Percentiles rank a stretch among this genome's conserved stretches.
These are phyloP conservation scores for Epiblema foenella DNA, from an alignment of 2,888 invertebrate genomes.

Conservation along the genomic window DNA sequence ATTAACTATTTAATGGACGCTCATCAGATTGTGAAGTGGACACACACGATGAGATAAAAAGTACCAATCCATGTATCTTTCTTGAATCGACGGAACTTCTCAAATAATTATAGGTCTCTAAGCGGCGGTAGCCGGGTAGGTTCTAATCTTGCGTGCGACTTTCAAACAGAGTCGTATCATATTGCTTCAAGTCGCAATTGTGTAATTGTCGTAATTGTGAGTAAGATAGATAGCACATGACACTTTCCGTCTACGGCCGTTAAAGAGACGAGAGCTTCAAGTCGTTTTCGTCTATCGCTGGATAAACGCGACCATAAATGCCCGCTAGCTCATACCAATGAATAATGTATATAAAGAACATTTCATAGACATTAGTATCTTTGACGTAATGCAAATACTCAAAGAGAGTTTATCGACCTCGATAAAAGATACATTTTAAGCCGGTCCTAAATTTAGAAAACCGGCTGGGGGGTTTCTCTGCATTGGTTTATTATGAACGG, in stretches of 20 bases:
- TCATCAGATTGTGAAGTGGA: neutral
- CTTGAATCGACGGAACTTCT: neutral
- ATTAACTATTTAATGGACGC: neutral
- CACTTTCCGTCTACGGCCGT: too few species aligned
- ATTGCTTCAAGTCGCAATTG: too few species aligned
- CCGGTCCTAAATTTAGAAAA: constrained; percentile 38
- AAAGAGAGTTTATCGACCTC: constrained; percentile 30
- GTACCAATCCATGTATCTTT: neutral
- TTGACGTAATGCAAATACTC: constrained; percentile 6
- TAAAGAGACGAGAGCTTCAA: too few species aligned
- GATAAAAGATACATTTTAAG: constrained; percentile 18
- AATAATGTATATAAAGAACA: neutral
- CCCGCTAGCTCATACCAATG: neutral
- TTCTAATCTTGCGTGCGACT: too few species aligned
- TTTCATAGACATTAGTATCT: neutral
- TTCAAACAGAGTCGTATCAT: too few species aligned
- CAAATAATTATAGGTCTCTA: neutral
- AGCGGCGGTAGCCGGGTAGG: neutral
- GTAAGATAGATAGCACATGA: too few species aligned
- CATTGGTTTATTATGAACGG: constrained; percentile 21
- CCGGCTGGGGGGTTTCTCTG: constrained; percentile 28
- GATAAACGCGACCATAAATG: too few species aligned
- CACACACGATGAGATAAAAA: too few species aligned
- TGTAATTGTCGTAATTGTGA: too few species aligned
- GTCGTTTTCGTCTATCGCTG: too few species aligned